Conservation (phyloP, 1,140 invertebrate genomes). For the Eriocheir sinensis region DNA sequence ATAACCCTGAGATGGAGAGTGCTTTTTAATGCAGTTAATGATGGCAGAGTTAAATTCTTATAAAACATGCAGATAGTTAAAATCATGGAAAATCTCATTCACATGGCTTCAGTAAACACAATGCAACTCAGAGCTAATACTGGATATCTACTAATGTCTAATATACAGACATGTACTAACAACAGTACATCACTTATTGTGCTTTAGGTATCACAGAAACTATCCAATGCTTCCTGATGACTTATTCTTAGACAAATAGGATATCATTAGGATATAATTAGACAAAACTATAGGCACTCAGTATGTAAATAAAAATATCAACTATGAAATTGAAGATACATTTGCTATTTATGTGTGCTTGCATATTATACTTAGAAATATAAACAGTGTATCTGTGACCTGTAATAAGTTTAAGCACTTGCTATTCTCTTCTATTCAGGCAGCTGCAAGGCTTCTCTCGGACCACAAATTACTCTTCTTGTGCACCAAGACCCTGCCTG, state of each 20-base stretch:
- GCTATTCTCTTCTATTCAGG: constrained; percentile 1
- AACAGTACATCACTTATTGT: constrained; percentile 75
- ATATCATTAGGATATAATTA: constrained; percentile 59
- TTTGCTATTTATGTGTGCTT: constrained; percentile 36
- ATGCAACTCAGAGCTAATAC: constrained; percentile 71
- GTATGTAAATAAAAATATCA: constrained; percentile 63
- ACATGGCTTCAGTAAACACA: constrained; percentile 57
- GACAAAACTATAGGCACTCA: constrained; percentile 74
- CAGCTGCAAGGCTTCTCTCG: constrained; percentile 31
- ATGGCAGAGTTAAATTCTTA: constrained; percentile 57
- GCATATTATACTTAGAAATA: constrained; percentile 47
- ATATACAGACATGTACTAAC: constrained; percentile 71
- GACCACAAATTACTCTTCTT: not conserved
- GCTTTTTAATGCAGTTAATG: constrained; percentile 60
- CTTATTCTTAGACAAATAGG: constrained; percentile 59
- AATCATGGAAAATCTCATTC: constrained; percentile 51
- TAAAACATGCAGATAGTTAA: constrained; percentile 39
- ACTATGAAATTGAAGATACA: constrained; percentile 58
- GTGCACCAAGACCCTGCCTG: not conserved
- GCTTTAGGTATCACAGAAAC: constrained; percentile 77
- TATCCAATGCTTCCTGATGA: constrained; percentile 70
- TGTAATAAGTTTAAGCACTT: constrained; percentile 41
- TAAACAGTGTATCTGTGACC: constrained; percentile 39
- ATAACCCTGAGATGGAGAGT: constrained; percentile 74
- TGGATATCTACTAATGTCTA: constrained; percentile 74